Evolutionary conservation across 2,888 invertebrate species (phyloP).

Genomic region (Glaucopsyche alexis): DNA sequence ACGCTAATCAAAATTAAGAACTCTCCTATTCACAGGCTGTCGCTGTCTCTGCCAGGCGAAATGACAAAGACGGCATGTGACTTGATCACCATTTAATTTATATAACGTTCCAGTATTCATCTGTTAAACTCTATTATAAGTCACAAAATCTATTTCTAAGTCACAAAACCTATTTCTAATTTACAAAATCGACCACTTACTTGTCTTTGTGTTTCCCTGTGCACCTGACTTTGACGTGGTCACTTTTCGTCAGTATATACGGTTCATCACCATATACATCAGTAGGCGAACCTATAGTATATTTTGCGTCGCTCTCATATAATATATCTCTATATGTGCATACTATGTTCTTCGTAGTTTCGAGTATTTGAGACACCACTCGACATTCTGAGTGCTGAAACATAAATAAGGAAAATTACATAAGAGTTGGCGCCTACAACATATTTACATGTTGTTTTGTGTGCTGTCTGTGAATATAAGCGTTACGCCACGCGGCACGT

Average conservation of each 20-base stretch:
- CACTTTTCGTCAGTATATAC: constrained; percentile 41
- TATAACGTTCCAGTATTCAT: too few species aligned
- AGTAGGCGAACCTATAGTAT: constrained; percentile 74
- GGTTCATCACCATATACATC: constrained; percentile 44
- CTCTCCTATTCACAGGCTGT: too few species aligned
- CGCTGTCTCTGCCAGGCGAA: too few species aligned
- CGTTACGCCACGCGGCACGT: too few species aligned
- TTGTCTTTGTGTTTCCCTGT: constrained; percentile 52
- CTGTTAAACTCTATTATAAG: neutral
- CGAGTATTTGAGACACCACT: constrained; percentile 53
- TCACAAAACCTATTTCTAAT: neutral
- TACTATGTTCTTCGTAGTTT: constrained; percentile 53
- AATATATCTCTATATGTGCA: constrained; percentile 85
- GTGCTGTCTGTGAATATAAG: too few species aligned
- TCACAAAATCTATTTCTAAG: neutral
- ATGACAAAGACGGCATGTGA: too few species aligned
- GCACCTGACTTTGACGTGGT: constrained; percentile 79
- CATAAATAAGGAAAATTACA: neutral
- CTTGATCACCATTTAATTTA: too few species aligned
- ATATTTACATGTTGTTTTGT: too few species aligned
- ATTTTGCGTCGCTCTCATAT: constrained; percentile 82
- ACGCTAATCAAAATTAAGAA: too few species aligned
- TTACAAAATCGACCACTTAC: constrained; percentile 40
- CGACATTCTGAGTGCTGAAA: constrained; percentile 75
- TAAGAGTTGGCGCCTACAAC: too few species aligned